A percentile compares a stretch with the other conserved stretches of the same genome.
These are phyloP conservation scores for Drosophila sordidula DNA, from an alignment of 2,888 invertebrate genomes.

Conservation along the genomic window DNA sequence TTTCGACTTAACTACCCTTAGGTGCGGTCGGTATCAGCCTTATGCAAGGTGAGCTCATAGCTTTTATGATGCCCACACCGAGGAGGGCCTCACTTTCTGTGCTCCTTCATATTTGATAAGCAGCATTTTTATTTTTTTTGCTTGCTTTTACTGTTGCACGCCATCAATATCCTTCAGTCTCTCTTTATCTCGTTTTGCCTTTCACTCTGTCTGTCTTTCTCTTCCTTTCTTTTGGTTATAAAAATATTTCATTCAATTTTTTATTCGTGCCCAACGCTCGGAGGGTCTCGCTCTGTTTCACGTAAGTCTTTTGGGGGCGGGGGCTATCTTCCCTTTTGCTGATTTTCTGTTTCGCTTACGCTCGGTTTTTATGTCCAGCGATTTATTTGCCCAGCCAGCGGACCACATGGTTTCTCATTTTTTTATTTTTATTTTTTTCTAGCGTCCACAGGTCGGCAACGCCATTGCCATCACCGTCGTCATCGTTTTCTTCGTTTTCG, in stretches of 20 bases:
- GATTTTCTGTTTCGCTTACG: constrained; percentile 58
- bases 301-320: constrained; percentile 18
- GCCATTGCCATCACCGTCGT: constrained; percentile 32
- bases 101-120: constrained; percentile 81
- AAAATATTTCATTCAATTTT: constrained; percentile 83
- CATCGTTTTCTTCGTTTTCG: constrained; percentile 38
- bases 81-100: constrained; percentile 65
- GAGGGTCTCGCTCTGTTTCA: constrained; percentile 51
- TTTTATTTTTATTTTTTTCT: constrained; percentile 25
- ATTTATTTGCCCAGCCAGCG: constrained; percentile 74
- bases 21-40: constrained; percentile 51
- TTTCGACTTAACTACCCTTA: constrained; percentile 76
- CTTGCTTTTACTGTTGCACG: constrained; percentile 54
- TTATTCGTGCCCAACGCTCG: constrained; percentile 62
- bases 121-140: constrained; percentile 55
- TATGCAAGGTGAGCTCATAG: constrained; percentile 73
- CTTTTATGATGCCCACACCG: constrained; percentile 68
- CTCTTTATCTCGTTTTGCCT: constrained; percentile 12
- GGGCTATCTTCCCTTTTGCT: constrained; percentile 35
- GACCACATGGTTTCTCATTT: constrained; percentile 78
- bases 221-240: constrained; percentile 68
- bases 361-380: constrained; percentile 70
- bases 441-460: constrained; percentile 65
- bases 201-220: constrained; percentile 7
- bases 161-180: constrained; percentile 70